Conservation (phyloP, 1,140 invertebrate genomes). For the Gryllus bimaculatus region DNA sequence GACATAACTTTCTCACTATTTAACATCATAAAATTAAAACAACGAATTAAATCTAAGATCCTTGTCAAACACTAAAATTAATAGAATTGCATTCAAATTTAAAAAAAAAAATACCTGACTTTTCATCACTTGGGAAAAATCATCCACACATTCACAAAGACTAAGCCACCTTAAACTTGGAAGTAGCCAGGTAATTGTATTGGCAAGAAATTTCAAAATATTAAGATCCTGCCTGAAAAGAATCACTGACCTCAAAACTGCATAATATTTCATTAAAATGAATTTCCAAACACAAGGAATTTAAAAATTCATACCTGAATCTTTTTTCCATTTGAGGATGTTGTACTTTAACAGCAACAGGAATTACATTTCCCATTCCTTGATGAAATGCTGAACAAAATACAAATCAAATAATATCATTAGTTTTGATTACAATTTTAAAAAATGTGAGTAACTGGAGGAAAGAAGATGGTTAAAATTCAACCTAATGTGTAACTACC, state of each 20-base stretch:
- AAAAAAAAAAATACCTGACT: conserved; percentile 34
- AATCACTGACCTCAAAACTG: conserved; percentile 16
- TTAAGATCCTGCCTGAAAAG: conserved; percentile 33
- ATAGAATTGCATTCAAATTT: too few relatives aligned
- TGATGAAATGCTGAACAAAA: too few relatives aligned
- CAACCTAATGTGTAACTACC: too few relatives aligned
- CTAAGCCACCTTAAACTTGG: conserved; percentile 39
- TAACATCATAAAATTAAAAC: too few relatives aligned
- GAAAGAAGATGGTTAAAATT: too few relatives aligned
- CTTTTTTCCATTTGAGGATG: conserved; percentile 36
- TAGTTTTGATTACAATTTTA: too few relatives aligned
- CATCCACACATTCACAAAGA: conserved; percentile 38
- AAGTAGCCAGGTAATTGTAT: conserved; percentile 29
- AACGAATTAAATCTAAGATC: too few relatives aligned
- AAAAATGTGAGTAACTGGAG: too few relatives aligned
- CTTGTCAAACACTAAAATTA: too few relatives aligned
- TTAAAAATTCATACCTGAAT: conserved; percentile 26
- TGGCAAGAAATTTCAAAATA: conserved; percentile 35
- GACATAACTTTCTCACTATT: too few relatives aligned
- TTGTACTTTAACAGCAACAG: conserved; percentile 37
- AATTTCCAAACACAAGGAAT: conserved; percentile 7
- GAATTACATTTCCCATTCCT: conserved; percentile 24
- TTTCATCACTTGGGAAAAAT: conserved; percentile 40
- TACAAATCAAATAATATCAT: too few relatives aligned
- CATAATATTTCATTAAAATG: conserved; percentile 9